Base-by-base conservation (phyloP, 2,797 vertebrate species). In the Valencia hispanica region DNA sequence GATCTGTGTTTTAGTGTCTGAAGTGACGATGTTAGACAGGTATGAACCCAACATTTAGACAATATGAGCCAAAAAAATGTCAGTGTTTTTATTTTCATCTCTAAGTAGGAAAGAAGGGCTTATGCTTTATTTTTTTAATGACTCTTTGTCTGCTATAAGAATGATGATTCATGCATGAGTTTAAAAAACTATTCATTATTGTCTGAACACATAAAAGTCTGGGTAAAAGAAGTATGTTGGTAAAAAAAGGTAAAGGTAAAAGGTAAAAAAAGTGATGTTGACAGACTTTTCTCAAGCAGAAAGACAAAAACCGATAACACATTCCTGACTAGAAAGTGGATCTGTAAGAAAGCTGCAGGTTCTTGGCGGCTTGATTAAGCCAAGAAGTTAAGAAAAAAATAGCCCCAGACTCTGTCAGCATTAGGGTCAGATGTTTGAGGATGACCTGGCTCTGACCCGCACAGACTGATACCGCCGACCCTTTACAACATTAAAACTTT, bases 361-460 rank as follows among this genome's bases (percentile, higher is more conserved):
- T 68, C 50, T 34, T 51, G 30, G 9, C 34, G 14, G 17, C 39
- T 68, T 80, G 66, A 45, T 72, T 78, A 66, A 2, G 55, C 32
- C 83, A 72, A 87, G 79, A 72, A 51, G 70, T 61, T 6, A 20
- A 65, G 39, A 80, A 63, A 9, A 78, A 69, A 86, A 87, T 81
- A n/a, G 36, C 66, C 30, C 5, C 43, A 1, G 55, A 72, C 51
- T 59, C 48, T 53, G 68, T 81, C 7, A 83, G 88, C 83, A 43
- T 72, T 83, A 82, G 69, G 92, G 85, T 93, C 88, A 89, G 75
- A 87, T 78, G 77, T 81, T 78, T 32, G 41, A 75, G 80, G 10
- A 48, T 90, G 91, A 91, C 84, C 88, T 83, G n/a, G 82, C 84
- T 80, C 72, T 73, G 72, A 81, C 82, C 68, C 81, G 85, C 88